A percentile compares a stretch with the other conserved stretches of the same genome.
Conservation (phyloP, 2,888 invertebrate species). For the Dryadula phaetusa region DNA sequence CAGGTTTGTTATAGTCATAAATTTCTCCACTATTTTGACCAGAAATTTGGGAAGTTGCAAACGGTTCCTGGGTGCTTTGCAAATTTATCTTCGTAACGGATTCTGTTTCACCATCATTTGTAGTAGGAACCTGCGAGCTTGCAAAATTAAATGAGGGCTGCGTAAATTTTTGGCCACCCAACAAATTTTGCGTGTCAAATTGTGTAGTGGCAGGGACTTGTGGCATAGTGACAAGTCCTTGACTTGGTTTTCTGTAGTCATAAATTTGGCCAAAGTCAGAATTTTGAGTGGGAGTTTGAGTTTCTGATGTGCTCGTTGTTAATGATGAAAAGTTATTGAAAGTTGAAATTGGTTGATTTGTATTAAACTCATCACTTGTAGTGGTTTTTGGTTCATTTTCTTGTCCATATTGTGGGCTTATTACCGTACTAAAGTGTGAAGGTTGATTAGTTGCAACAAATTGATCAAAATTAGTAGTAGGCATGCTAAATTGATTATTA, state of each 20-base stretch:
- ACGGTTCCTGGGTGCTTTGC: not conserved
- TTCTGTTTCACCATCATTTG: not conserved
- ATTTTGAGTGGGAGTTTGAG: slow-evolving; percentile 25
- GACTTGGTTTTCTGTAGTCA: slow-evolving; percentile 30
- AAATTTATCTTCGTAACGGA: not conserved
- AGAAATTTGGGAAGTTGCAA: not conserved
- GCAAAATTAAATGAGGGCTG: not conserved
- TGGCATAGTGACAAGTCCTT: slow-evolving; percentile 10
- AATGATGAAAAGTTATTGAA: slow-evolving; percentile 1
- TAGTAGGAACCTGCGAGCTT: slow-evolving; percentile 3
- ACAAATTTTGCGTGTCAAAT: slow-evolving; percentile 18
- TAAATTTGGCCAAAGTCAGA: slow-evolving; percentile 41
- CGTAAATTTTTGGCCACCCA: slow-evolving; percentile 1
- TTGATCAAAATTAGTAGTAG: not conserved
- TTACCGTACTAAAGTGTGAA: not conserved
- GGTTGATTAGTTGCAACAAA: slow-evolving; percentile 4
- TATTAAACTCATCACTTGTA: slow-evolving; percentile 4
- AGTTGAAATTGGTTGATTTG: not conserved
- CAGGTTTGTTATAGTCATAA: slow-evolving; percentile 44
- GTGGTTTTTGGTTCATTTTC: not conserved
- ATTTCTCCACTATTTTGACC: slow-evolving; percentile 30
- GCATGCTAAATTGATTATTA: not conserved
- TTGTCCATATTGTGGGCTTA: not conserved
- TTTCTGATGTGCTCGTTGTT: slow-evolving; percentile 2
- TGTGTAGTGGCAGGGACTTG: slow-evolving; percentile 18